Percentiles rank a stretch among this genome's conserved stretches.
Conservation (phyloP, 2,113 vertebrate species). For the Sebastes fasciatus region DNA sequence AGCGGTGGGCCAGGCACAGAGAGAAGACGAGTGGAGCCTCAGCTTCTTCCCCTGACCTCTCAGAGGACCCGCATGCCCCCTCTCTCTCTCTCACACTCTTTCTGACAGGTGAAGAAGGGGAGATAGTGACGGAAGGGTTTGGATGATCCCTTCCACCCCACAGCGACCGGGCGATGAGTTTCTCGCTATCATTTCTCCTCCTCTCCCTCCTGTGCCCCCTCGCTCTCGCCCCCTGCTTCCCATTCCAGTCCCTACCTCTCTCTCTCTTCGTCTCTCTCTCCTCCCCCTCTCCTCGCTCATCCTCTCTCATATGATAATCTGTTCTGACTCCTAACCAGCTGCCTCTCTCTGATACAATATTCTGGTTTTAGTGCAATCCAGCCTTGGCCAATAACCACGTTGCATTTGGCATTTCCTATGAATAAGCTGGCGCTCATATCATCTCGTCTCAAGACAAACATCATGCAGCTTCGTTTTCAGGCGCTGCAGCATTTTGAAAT, state of each 20-base stretch:
- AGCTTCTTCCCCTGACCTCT: slow-evolving; percentile 77
- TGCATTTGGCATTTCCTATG: slow-evolving; percentile 80
- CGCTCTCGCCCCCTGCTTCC: slow-evolving; percentile 63
- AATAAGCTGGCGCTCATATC: slow-evolving; percentile 77
- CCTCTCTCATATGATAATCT: slow-evolving; percentile 86
- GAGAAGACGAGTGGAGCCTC: slow-evolving; percentile 73
- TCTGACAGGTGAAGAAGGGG: slow-evolving; percentile 74
- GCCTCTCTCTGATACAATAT: slow-evolving; percentile 86
- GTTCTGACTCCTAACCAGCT: slow-evolving; percentile 86
- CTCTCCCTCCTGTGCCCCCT: slow-evolving; percentile 55
- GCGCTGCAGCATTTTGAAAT: slow-evolving; percentile 53
- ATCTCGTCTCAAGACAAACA: slow-evolving; percentile 74
- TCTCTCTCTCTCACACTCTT: slow-evolving; percentile 42
- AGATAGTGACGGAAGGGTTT: slow-evolving; percentile 74
- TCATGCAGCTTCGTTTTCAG: slow-evolving; percentile 59
- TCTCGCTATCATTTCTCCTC: slow-evolving; percentile 60
- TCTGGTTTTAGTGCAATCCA: slow-evolving; percentile 85
- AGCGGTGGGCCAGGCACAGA: slow-evolving; percentile 66
- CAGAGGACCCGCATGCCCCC: slow-evolving; percentile 61
- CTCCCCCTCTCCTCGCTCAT: slow-evolving; percentile 74
- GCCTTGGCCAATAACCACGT: slow-evolving; percentile 81
- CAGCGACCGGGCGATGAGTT: slow-evolving; percentile 73
- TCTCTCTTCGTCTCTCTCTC: slow-evolving; percentile 37
- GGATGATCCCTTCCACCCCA: slow-evolving; percentile 76
- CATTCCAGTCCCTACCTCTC: slow-evolving; percentile 56